Base-by-base conservation (phyloP, 2,888 invertebrate species). In the Drosophila rellima region DNA sequence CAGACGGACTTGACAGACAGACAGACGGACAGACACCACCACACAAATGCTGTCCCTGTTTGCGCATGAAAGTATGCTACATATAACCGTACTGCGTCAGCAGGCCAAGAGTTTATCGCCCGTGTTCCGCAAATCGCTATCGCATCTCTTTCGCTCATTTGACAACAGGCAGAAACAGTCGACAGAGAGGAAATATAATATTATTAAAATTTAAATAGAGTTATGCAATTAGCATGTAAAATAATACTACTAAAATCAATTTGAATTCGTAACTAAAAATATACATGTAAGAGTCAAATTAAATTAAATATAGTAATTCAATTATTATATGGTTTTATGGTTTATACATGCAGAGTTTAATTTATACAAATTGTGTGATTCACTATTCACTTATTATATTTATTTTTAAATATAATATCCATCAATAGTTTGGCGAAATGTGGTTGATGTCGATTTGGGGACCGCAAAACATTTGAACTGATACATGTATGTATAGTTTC, bases 21-120 rank as follows among this genome's bases (percentile, higher is more conserved):
- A 7, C 23, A 23, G 23, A 23, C 23, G 3, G 44, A 51, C 33
- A 40, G 33, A 35, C 40, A 37, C 44, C 20, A 33, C 37, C 55
- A 52, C 37, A 61, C 52, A 69, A 62, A 51, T 35, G 59, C 37
- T 60, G 70, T 48, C 60, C 70, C 68, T 82, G 78, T 80, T 88
- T 73, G 84, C 83, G 70, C 73, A 51, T 51, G 48, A 68, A 67
- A 75, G 66, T 83, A 82, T 84, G 82, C 87, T 68, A 75, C 57
- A 78, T 23, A 72, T 15, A 65, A 31, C 31, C 40, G 29, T 13
- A 54, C 45, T 48, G 70, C 55, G 61, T 42, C 66, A 55, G 62
- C 63, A 52, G 57, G 33, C n/a, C 15, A 55, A 45, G 37, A 33
- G 39, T 54, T 54, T 56, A 40, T 35, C 40, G 15, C 10, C 26